phyloP scores from a whole-genome alignment of 37 sponge, comb jelly and placozoan species.

The Ianthella basta region DNA sequence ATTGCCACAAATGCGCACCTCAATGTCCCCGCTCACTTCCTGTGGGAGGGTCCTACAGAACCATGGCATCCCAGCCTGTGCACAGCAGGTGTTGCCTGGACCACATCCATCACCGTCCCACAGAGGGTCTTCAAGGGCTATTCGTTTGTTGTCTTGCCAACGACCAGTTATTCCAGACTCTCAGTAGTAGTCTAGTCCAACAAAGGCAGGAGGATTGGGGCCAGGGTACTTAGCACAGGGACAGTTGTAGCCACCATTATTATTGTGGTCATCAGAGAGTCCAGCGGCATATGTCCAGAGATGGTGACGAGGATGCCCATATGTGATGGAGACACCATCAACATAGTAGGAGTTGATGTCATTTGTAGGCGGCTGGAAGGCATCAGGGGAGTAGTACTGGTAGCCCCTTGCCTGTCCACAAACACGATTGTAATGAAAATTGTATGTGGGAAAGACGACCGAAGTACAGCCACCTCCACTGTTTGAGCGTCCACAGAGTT shows the following conservation, averaged over 20 bases:
- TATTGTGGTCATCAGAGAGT: too few relatives aligned
- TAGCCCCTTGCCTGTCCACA: too few relatives aligned
- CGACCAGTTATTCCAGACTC: not conserved
- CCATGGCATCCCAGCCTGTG: conserved; percentile 29
- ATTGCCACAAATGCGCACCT: conserved; percentile 7
- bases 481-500: too few relatives aligned
- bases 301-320: too few relatives aligned
- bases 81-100: conserved; percentile 22
- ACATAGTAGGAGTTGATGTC: conserved; percentile 1
- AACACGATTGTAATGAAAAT: too few relatives aligned
- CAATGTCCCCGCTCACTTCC: conserved; percentile 29
- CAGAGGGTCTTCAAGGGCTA: conserved; percentile 16
- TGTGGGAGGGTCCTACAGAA: conserved; percentile 19
- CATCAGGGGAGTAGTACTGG: too few relatives aligned
- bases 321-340: too few relatives aligned
- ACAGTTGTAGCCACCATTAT: not conserved
- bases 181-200: not conserved
- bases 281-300: too few relatives aligned
- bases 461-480: too few relatives aligned
- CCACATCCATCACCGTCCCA: conserved; percentile 43
- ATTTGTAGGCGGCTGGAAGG: not conserved
- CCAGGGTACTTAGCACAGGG: not conserved
- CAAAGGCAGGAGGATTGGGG: not conserved
- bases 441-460: too few relatives aligned
- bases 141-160: not conserved